A percentile compares a stretch with the other conserved stretches of the same genome.
Evolutionary conservation across 2,113 vertebrate species (phyloP).

Genomic region (Trogon surrucura): DNA sequence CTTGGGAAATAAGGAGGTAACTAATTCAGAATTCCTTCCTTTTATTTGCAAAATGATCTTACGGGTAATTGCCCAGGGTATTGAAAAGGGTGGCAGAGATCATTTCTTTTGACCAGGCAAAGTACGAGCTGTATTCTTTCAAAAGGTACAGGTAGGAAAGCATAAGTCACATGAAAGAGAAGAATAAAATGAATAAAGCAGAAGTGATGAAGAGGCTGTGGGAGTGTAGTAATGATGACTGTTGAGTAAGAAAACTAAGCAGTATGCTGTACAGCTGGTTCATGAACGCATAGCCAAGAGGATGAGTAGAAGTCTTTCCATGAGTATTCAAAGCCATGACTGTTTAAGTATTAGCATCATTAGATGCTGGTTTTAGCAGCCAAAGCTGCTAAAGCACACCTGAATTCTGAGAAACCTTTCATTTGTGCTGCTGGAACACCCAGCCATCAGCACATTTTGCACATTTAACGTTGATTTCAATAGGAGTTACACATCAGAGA

Average conservation of each 20-base stretch:
- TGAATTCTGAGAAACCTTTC: slow-evolving; percentile 45
- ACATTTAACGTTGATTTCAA: slow-evolving; percentile 25
- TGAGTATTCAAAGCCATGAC: not conserved
- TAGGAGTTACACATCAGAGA: not conserved
- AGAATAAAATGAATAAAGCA: not conserved
- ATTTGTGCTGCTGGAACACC: not conserved
- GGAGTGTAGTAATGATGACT: not conserved
- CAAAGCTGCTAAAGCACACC: not conserved
- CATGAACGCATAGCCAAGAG: not conserved
- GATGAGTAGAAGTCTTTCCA: not conserved
- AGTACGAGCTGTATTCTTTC: not conserved
- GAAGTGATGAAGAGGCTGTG: not conserved
- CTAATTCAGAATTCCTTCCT: not conserved
- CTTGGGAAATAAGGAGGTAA: not conserved
- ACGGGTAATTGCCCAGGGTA: not conserved
- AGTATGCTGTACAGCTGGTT: not conserved
- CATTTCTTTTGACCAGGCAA: not conserved
- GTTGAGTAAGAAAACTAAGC: not conserved
- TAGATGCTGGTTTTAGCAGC: slow-evolving; percentile 8
- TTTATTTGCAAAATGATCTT: not conserved
- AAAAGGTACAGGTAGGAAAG: not conserved
- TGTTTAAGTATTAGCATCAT: slow-evolving; percentile 6
- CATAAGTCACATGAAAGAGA: not conserved
- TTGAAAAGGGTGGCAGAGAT: not conserved
- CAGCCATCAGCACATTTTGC: slow-evolving; percentile 4